A percentile compares a stretch with the other conserved stretches of the same genome.
phyloP scores from a whole-genome alignment of 2,888 invertebrate genomes.

The Nebria salina region DNA sequence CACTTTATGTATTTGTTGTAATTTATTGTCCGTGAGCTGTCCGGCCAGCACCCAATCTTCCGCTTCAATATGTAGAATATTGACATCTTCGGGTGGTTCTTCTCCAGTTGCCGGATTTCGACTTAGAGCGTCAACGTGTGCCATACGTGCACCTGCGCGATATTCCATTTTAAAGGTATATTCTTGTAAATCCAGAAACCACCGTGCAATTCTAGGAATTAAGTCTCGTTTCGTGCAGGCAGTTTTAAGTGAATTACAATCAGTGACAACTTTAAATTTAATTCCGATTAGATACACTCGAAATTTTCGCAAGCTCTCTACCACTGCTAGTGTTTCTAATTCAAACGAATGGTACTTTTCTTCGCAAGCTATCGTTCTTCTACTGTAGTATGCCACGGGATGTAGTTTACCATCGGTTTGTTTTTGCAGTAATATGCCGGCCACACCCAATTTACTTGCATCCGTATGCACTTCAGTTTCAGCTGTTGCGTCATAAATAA shows the following conservation, averaged over 20 bases:
- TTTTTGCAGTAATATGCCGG: slow-evolving; percentile 22
- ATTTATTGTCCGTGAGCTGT: slow-evolving; percentile 9
- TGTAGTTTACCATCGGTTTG: slow-evolving; percentile 2
- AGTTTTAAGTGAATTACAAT: slow-evolving; percentile 49
- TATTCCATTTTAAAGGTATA: slow-evolving; percentile 50
- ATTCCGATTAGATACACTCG: slow-evolving; percentile 51
- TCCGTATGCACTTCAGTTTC: not conserved
- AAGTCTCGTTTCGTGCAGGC: slow-evolving; percentile 48
- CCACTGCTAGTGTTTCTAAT: slow-evolving; percentile 52
- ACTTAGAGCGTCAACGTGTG: slow-evolving; percentile 50
- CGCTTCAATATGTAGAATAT: slow-evolving; percentile 7
- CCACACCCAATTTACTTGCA: slow-evolving; percentile 15
- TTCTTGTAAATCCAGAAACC: slow-evolving; percentile 49
- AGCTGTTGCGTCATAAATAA: too few species aligned
- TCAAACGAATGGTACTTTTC: slow-evolving; percentile 51
- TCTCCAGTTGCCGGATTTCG: slow-evolving; percentile 31
- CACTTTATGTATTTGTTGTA: too few species aligned
- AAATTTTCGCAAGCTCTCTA: slow-evolving; percentile 50
- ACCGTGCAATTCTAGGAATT: slow-evolving; percentile 49
- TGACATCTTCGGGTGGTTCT: slow-evolving; percentile 2
- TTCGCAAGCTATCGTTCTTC: slow-evolving; percentile 49
- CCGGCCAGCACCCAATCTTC: slow-evolving; percentile 28
- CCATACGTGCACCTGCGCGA: slow-evolving; percentile 48
- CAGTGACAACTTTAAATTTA: slow-evolving; percentile 52
- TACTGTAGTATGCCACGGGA: slow-evolving; percentile 50